Percentiles rank a stretch among this genome's conserved stretches.
Conservation (phyloP, 2,888 invertebrate genomes). For the Drosophila siamana region DNA sequence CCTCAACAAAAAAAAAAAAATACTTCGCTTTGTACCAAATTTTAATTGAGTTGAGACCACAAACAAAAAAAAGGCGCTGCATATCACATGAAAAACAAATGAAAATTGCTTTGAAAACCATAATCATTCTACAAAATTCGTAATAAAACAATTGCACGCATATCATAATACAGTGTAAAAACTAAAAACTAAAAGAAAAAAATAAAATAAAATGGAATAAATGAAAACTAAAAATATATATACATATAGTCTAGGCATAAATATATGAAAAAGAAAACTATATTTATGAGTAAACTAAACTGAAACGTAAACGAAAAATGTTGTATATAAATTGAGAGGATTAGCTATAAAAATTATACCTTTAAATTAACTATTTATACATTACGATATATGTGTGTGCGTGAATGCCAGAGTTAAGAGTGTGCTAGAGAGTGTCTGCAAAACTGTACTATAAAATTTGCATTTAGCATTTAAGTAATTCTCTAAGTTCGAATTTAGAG, state of each 20-base stretch:
- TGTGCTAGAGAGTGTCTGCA: slow-evolving; percentile 28
- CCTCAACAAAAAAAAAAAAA: too few species aligned
- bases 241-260: slow-evolving; percentile 45
- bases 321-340: slow-evolving; percentile 60
- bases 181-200: slow-evolving; percentile 31
- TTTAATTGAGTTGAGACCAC: slow-evolving; percentile 14
- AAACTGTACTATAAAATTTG: slow-evolving; percentile 75
- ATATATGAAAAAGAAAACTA: slow-evolving; percentile 24
- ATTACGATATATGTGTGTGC: slow-evolving; percentile 14
- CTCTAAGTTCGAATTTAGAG: slow-evolving; percentile 73
- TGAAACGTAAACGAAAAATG: slow-evolving; percentile 31
- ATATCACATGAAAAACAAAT: slow-evolving; percentile 56
- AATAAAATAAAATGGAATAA: too few species aligned
- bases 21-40: slow-evolving; percentile 56
- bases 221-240: slow-evolving; percentile 37
- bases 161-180: slow-evolving; percentile 77
- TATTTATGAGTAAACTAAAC: slow-evolving; percentile 35
- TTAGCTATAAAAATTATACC: slow-evolving; percentile 63
- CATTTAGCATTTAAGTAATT: slow-evolving; percentile 64
- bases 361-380: slow-evolving; percentile 56
- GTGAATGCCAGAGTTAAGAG: neutral
- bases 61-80: slow-evolving; percentile 42
- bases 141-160: slow-evolving; percentile 65
- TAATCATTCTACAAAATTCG: slow-evolving; percentile 65
- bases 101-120: slow-evolving; percentile 65